phyloP scores from a whole-genome alignment of 64 coral and sea anemone species.

The Hydrozoanthus tunicans region DNA sequence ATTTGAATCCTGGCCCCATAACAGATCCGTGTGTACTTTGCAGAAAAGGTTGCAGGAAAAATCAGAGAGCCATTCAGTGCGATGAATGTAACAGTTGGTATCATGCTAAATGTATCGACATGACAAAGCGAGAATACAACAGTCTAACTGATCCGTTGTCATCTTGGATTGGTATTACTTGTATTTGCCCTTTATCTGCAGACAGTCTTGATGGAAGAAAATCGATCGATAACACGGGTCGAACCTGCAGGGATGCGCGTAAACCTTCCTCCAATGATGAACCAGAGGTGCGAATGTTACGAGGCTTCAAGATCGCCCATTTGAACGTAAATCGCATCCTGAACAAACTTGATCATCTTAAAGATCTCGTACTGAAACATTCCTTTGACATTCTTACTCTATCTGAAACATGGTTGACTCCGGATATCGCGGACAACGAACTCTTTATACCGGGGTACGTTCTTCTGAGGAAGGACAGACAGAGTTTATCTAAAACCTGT shows the following conservation, averaged over 20 bases:
- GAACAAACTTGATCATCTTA: slow-evolving; percentile 17
- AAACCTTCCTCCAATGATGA: background rate
- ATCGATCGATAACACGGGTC: background rate
- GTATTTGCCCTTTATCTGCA: background rate
- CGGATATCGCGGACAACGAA: background rate
- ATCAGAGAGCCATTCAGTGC: slow-evolving; percentile 17
- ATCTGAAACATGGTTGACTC: slow-evolving; percentile 23
- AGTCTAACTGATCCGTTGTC: background rate
- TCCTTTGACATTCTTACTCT: slow-evolving; percentile 13
- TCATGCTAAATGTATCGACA: slow-evolving; percentile 21
- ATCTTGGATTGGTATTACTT: slow-evolving; percentile 11
- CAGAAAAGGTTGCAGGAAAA: slow-evolving; percentile 3
- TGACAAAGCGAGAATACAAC: background rate
- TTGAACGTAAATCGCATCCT: slow-evolving; percentile 33
- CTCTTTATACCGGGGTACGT: background rate
- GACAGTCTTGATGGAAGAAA: slow-evolving; percentile 5
- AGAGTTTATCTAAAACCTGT: slow-evolving; percentile 30
- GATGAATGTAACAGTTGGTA: slow-evolving; percentile 6
- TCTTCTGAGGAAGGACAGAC: background rate
- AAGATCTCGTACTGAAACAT: background rate
- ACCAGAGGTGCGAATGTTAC: slow-evolving; percentile 8
- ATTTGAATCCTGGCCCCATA: slow-evolving; percentile 11
- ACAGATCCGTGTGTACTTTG: background rate
- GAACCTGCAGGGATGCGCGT: background rate
- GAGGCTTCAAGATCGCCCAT: slow-evolving; percentile 53